Evolutionary conservation across 2,797 vertebrate species (phyloP).

Genomic region (Lepilemur ruficaudatus): DNA sequence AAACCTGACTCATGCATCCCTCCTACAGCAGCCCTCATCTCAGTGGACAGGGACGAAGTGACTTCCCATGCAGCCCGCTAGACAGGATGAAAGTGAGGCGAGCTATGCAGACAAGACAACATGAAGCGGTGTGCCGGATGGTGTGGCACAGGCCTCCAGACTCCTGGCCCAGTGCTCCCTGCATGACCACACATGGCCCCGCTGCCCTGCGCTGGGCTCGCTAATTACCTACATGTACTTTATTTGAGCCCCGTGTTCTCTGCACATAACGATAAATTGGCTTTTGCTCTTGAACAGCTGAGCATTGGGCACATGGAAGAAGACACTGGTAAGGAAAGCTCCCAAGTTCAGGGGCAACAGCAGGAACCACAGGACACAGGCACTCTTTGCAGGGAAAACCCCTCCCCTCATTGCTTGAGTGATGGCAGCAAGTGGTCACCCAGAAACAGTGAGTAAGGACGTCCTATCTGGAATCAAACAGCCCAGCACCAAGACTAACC

Average conservation of each 20-base stretch:
- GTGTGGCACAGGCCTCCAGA: too few species aligned
- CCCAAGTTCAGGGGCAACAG: not conserved
- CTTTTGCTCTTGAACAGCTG: not conserved
- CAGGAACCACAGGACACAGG: not conserved
- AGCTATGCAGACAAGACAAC: not conserved
- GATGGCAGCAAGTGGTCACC: not conserved
- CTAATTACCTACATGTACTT: not conserved
- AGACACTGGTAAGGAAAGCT: not conserved
- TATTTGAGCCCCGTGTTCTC: not conserved
- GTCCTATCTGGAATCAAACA: not conserved
- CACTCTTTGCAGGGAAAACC: not conserved
- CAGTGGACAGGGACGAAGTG: not conserved
- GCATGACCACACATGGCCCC: accelerated
- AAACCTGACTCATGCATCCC: accelerated
- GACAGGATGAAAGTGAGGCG: not conserved
- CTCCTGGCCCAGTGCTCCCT: not conserved
- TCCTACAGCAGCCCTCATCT: not conserved
- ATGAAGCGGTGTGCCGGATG: accelerated
- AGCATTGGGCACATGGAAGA: not conserved
- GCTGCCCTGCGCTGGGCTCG: not conserved
- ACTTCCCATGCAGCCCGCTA: not conserved
- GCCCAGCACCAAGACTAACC: not conserved
- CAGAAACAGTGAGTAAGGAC: not conserved
- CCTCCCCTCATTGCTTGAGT: not conserved
- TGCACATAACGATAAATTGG: not conserved